Conservation (phyloP, 2,797 vertebrate species). For the Acomys russatus region DNA sequence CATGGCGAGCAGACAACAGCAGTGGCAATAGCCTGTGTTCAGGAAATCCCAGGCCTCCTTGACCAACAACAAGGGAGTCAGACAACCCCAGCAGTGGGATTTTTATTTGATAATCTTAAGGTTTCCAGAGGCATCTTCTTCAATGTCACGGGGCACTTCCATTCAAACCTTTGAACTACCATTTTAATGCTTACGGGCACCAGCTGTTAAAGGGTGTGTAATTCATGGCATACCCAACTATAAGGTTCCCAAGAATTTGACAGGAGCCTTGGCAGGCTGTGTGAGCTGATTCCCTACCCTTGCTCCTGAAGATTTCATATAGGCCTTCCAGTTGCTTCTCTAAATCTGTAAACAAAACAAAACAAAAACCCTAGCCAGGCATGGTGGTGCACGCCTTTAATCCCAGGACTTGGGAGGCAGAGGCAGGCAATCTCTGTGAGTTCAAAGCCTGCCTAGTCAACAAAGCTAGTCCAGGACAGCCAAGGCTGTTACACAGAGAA, state of each 20-base stretch:
- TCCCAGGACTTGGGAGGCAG: too few relatives aligned
- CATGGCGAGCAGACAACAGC: background rate
- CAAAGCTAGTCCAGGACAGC: too few relatives aligned
- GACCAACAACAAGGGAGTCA: background rate
- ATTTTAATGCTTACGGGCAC: background rate
- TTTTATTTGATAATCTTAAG: background rate
- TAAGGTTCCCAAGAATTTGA: background rate
- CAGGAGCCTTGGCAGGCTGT: too few relatives aligned
- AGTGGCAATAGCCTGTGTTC: background rate
- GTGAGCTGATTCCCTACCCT: background rate
- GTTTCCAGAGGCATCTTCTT: background rate
- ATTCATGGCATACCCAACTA: background rate
- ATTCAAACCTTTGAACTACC: background rate
- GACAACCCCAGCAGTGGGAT: background rate
- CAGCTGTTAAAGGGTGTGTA: too few relatives aligned
- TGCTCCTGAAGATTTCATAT: background rate
- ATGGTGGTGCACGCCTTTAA: too few relatives aligned
- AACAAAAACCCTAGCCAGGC: too few relatives aligned
- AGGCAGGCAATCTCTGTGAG: too few relatives aligned
- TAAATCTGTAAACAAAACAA: background rate
- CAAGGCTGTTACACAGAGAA: too few relatives aligned
- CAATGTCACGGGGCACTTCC: background rate
- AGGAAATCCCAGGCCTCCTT: background rate
- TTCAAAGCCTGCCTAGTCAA: background rate
- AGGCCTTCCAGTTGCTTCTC: background rate